Evolutionary conservation across 2,113 vertebrate species (phyloP), one percentile per base, ranked within the genome.

Genomic region (Barnardius zonarius): DNA sequence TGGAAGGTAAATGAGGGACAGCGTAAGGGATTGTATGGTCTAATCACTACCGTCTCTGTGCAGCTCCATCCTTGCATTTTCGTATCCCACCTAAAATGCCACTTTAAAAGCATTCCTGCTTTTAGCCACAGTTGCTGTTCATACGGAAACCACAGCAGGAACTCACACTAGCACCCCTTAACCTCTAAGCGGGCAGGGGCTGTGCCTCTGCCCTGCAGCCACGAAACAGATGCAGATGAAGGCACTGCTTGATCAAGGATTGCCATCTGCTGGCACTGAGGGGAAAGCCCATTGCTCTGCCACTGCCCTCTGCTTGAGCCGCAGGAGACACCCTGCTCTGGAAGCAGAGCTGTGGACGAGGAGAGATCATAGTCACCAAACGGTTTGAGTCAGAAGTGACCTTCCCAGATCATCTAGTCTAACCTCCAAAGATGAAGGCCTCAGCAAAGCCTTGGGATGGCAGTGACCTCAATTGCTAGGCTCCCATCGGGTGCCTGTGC

Each of bases 301-400:
- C 73, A 5, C 33, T 14, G 33, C 61, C 30, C 24, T 11, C 48
- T 5, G 51, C 59, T 16, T 1, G 33, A 23, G 30, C 43, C 41
- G 25, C 25, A 24, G 18, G 11, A 16, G n/a, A 6, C 39, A 3
- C 30, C 14, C 18, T 4, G 25, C 17, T 13, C 41, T 24, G 27
- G 51, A 10, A 54, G 79, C 68, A 2, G 41, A 37, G 54, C 24
- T 9, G 37, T 2, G 84, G 24, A 1, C 33, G 3, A 5, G 33
- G 48, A 12, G 37, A 24, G 25, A 1, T 17, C 31, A 0, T 0
- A 37, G 8, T 4, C 33, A 3, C 4, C 16, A 5, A 5, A 3
- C 0, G 30, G 25, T 13, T 15, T 2, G 59, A 51, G 52, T 4
- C 37, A 30, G 30, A 23, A 37, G 37, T 0, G 41, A 25, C 35